Evolutionary conservation across 2,113 vertebrate genomes (phyloP).

Genomic region (Charina bottae): DNA sequence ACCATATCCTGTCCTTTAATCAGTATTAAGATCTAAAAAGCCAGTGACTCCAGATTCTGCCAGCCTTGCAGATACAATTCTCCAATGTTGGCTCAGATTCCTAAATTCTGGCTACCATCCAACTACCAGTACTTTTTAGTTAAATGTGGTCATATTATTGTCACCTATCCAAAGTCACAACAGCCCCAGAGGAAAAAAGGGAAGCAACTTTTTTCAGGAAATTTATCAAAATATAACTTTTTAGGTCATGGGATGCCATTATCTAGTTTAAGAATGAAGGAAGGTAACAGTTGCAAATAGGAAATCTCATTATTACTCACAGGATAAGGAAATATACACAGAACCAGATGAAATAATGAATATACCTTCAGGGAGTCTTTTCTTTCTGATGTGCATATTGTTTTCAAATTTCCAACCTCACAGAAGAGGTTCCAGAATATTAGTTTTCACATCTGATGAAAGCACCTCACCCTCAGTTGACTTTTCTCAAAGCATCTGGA

Average conservation of each 20-base stretch:
- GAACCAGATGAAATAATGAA: neutral
- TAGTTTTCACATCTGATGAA: constrained; percentile 14
- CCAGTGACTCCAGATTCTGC: neutral
- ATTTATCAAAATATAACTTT: neutral
- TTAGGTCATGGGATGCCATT: neutral
- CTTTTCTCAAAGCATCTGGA: neutral
- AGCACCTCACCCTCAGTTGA: neutral
- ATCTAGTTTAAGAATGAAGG: neutral
- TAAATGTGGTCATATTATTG: neutral
- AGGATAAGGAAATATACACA: neutral
- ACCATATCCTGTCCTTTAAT: neutral
- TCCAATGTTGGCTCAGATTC: neutral
- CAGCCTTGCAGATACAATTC: neutral
- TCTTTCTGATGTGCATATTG: neutral
- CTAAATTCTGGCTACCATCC: neutral
- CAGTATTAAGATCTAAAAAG: neutral
- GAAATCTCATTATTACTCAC: neutral
- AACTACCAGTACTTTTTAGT: neutral
- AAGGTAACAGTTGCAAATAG: neutral
- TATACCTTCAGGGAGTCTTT: constrained; percentile 4
- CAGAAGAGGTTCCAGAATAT: constrained; percentile 1
- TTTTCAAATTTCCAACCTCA: neutral
- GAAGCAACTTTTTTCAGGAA: neutral
- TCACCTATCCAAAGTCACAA: neutral
- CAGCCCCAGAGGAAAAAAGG: neutral